Percentiles rank a stretch among this genome's conserved stretches.
Conservation (phyloP, 92 coral and sea anemone species). For the Porites lobata region DNA sequence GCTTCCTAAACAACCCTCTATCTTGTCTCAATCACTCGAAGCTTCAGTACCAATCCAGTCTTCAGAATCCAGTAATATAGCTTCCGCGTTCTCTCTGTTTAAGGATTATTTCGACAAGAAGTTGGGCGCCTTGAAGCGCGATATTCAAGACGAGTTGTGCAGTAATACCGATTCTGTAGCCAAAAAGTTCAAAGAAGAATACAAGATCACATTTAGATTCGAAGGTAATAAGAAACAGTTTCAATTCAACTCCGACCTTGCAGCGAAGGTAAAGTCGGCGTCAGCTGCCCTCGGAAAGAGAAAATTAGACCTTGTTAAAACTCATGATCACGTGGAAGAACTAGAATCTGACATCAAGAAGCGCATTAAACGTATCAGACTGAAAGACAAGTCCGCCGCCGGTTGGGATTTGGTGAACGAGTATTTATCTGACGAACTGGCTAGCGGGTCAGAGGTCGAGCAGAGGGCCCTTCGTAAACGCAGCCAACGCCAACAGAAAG, state of each 20-base stretch:
- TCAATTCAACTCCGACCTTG: slow-evolving; percentile 18
- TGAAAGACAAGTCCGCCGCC: slow-evolving; percentile 48
- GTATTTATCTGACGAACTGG: slow-evolving; percentile 59
- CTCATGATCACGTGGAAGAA: slow-evolving; percentile 37
- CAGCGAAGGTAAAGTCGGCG: slow-evolving; percentile 33
- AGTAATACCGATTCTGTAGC: slow-evolving; percentile 24
- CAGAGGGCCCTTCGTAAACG: slow-evolving; percentile 49
- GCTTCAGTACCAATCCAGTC: not conserved
- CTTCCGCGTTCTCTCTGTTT: slow-evolving; percentile 15
- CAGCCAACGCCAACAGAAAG: slow-evolving; percentile 20
- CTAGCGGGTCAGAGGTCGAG: slow-evolving; percentile 52
- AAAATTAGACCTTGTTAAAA: slow-evolving; percentile 5
- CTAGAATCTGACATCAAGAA: slow-evolving; percentile 38
- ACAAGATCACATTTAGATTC: slow-evolving; percentile 22
- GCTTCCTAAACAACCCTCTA: no score
- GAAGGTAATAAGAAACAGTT: slow-evolving; percentile 57
- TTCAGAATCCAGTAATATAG: slow-evolving; percentile 18
- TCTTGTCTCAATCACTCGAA: no score
- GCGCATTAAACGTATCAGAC: slow-evolving; percentile 48
- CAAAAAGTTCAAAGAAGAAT: slow-evolving; percentile 35
- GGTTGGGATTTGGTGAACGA: slow-evolving; percentile 58
- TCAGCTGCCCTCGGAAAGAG: slow-evolving; percentile 1
- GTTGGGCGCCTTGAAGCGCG: slow-evolving; percentile 33
- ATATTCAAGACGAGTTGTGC: slow-evolving; percentile 27
- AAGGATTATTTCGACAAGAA: slow-evolving; percentile 34